Percentiles rank a stretch among this genome's conserved stretches.
These are phyloP conservation scores for Drosophila nigricruria DNA, from an alignment of 2,888 invertebrate species.

Conservation along the genomic window DNA sequence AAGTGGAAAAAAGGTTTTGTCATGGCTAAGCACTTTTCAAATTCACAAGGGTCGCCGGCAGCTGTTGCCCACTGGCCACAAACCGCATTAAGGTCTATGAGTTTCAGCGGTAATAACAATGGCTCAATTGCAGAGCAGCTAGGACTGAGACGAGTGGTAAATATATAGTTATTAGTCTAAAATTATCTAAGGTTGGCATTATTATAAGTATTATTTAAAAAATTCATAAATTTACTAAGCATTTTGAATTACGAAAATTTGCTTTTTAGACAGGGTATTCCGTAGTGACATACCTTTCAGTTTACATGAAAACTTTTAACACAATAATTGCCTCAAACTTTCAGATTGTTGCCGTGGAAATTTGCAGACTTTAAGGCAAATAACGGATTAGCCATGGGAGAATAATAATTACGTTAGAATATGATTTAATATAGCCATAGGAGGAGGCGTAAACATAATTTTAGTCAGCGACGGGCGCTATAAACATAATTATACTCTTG, in stretches of 20 bases:
- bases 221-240: neutral
- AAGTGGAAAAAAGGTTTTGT: conserved; percentile 76
- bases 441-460: neutral
- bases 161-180: neutral
- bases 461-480: too few species aligned
- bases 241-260: too few species aligned
- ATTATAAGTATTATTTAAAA: too few species aligned
- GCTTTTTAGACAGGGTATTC: conserved; percentile 15
- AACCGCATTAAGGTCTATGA: conserved; percentile 41
- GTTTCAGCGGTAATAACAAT: neutral
- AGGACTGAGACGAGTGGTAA: neutral
- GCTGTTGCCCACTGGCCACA: conserved; percentile 48
- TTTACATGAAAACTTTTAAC: conserved; percentile 43
- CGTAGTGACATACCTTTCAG: neutral
- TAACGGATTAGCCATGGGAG: conserved; percentile 10
- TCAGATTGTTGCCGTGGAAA: conserved; percentile 28
- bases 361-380: conserved; percentile 19
- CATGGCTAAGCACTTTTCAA: conserved; percentile 75
- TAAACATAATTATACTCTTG: conserved; percentile 1
- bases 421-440: neutral
- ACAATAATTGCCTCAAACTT: conserved; percentile 51
- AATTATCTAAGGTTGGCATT: too few species aligned
- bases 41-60: conserved; percentile 60
- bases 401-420: neutral
- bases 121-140: neutral